Percentiles rank a stretch among this genome's conserved stretches.
These are phyloP conservation scores for Carollia perspicillata DNA, from an alignment of 2,113 vertebrate species.

Conservation along the genomic window DNA sequence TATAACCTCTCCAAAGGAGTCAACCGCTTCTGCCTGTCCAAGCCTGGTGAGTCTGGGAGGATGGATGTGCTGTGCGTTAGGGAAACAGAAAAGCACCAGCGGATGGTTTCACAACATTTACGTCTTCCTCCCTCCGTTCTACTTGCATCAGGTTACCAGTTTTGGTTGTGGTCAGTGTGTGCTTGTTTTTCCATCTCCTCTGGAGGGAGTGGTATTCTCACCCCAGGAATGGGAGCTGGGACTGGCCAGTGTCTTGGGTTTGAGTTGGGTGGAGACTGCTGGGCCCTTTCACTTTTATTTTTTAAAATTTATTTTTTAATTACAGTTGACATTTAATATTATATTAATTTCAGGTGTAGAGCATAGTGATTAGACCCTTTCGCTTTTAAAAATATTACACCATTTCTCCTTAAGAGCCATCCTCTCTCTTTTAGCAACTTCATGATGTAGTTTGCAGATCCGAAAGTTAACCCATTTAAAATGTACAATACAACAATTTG, in stretches of 20 bases:
- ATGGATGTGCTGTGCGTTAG: background rate
- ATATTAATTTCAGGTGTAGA: background rate
- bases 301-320: background rate
- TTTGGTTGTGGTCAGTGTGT: background rate
- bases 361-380: background rate
- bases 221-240: background rate
- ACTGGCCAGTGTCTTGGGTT: background rate
- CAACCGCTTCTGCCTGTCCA: conserved; percentile 98
- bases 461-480: background rate
- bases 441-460: background rate
- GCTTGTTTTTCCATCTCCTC: background rate
- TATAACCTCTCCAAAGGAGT: conserved; percentile 98
- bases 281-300: background rate
- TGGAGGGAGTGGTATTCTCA: background rate
- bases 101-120: background rate
- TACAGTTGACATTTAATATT: background rate
- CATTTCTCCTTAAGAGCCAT: background rate
- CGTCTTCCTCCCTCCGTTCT: background rate
- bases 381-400: background rate
- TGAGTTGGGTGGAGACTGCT: background rate
- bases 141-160: background rate
- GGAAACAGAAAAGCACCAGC: background rate
- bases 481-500: background rate
- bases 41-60: conserved; percentile 88
- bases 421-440: background rate